Conservation (phyloP, 2,888 invertebrate species). For the Lithophane leautieri region DNA sequence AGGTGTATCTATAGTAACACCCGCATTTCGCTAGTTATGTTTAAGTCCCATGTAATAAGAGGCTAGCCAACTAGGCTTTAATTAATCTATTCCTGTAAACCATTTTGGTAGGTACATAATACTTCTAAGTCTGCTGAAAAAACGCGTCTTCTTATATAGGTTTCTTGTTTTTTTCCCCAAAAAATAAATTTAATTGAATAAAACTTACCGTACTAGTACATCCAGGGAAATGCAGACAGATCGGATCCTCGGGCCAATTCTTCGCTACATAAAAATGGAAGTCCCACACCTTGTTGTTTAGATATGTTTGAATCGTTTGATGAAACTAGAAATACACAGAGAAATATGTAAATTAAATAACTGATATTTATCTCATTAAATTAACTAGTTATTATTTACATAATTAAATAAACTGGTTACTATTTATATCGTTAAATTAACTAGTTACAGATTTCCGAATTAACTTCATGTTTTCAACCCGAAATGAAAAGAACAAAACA, state of each 20-base stretch:
- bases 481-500: neutral
- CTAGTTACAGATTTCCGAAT: neutral
- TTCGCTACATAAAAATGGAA: conserved; percentile 97
- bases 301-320: conserved; percentile 96
- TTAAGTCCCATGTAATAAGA: no score
- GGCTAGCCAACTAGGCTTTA: no score
- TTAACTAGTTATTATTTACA: neutral
- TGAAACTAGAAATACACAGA: conserved; percentile 93
- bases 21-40: no score
- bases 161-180: neutral
- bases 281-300: conserved; percentile 96
- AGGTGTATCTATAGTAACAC: no score
- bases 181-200: neutral
- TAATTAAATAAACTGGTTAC: neutral
- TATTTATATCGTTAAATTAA: neutral
- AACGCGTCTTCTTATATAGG: neutral
- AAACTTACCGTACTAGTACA: conserved; percentile 95
- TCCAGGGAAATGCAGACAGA: conserved; percentile 96
- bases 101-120: no score
- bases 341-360: neutral
- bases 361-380: neutral
- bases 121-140: neutral
- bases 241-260: conserved; percentile 96
- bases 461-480: neutral
- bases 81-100: no score